Evolutionary conservation across 2,888 invertebrate genomes (phyloP).

Genomic region (Scaptodrosophila latifasciaeformis): DNA sequence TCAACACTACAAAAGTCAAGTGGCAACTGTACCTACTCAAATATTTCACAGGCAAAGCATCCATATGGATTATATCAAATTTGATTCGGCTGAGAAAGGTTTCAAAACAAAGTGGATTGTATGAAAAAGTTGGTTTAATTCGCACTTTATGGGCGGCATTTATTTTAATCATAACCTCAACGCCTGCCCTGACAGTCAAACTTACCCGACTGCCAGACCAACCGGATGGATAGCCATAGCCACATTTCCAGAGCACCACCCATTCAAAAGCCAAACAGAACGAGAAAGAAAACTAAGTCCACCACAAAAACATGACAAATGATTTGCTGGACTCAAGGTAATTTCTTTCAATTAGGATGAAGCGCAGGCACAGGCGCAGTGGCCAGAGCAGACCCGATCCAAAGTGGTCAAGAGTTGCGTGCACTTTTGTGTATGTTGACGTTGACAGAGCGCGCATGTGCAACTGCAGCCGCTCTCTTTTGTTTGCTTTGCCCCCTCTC

Average conservation of each 20-base stretch:
- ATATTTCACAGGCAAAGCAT: too few relatives aligned
- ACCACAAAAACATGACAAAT: conserved; percentile 69
- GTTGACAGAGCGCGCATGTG: conserved; percentile 70
- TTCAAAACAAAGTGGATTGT: not conserved
- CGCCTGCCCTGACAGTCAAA: conserved; percentile 6
- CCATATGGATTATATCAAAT: too few relatives aligned
- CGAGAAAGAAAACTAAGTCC: conserved; percentile 7
- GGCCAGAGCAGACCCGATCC: conserved; percentile 16
- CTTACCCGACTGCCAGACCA: too few relatives aligned
- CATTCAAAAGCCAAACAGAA: not conserved
- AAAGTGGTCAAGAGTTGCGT: conserved; percentile 13
- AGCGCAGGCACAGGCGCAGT: conserved; percentile 58
- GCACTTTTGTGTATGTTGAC: conserved; percentile 70
- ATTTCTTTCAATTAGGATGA: conserved; percentile 72
- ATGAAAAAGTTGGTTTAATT: too few relatives aligned
- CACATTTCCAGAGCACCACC: not conserved
- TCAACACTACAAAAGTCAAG: conserved; percentile 12
- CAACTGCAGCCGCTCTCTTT: conserved; percentile 25
- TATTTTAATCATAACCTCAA: conserved; percentile 60
- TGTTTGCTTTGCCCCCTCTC: conserved; percentile 1
- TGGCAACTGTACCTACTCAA: too few relatives aligned
- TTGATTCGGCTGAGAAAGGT: conserved; percentile 5
- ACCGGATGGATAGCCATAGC: too few relatives aligned
- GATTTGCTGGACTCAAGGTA: conserved; percentile 70
- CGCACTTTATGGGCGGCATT: too few relatives aligned